A percentile compares a stretch with the other conserved stretches of the same genome.
phyloP scores from a whole-genome alignment of 2,113 vertebrate species.

The Carassius auratus region DNA sequence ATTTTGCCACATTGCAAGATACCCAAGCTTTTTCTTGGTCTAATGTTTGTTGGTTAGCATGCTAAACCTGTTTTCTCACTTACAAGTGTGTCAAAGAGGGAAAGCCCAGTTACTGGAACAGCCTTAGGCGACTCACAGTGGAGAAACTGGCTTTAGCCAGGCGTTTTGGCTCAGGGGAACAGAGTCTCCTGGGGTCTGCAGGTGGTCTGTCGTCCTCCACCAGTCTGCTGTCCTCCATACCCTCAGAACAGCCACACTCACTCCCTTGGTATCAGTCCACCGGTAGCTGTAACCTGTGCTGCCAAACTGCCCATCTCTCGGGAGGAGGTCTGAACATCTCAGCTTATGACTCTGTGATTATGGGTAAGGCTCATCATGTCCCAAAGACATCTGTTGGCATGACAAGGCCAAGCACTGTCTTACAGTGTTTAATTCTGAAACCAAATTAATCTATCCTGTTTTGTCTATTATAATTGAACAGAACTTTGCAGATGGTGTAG shows the following conservation, averaged over 20 bases:
- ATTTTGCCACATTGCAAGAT: not conserved
- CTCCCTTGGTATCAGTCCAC: constrained; percentile 60
- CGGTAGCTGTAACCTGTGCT: constrained; percentile 58
- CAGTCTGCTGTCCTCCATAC: constrained; percentile 33
- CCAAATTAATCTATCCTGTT: constrained; percentile 13
- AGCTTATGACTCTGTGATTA: constrained; percentile 51
- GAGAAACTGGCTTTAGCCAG: constrained; percentile 57
- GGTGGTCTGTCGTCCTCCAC: constrained; percentile 26
- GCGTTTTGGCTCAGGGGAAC: constrained; percentile 60
- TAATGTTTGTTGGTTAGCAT: not conserved
- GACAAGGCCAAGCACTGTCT: not conserved
- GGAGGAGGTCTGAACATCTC: constrained; percentile 64
- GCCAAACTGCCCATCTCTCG: constrained; percentile 47
- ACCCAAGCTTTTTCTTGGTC: not conserved
- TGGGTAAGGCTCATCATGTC: constrained; percentile 62
- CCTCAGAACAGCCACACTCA: constrained; percentile 13
- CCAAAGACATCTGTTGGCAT: not conserved
- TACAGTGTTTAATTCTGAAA: not conserved
- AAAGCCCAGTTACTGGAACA: constrained; percentile 58
- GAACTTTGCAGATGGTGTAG: constrained; percentile 3
- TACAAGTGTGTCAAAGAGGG: constrained; percentile 7
- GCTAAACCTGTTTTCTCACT: not conserved
- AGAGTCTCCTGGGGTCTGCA: constrained; percentile 3
- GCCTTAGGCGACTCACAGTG: constrained; percentile 60
- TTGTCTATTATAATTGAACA: constrained; percentile 5